Conservation (phyloP, 2,888 invertebrate genomes). For the Lepidochitona cinerea region DNA sequence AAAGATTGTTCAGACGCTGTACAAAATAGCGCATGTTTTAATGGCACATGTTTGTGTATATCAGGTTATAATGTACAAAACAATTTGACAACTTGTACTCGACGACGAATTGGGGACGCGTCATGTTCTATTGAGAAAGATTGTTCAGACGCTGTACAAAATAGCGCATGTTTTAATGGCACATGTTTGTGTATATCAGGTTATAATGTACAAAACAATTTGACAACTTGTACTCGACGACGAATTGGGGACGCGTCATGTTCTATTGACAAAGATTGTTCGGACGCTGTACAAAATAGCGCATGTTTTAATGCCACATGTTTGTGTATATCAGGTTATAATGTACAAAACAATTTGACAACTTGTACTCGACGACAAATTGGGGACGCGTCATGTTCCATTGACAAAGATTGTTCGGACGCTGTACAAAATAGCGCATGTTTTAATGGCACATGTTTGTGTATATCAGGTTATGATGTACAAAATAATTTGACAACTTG, state of each 20-base stretch:
- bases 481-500: slow-evolving; percentile 6
- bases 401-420: slow-evolving; percentile 23
- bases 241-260: slow-evolving; percentile 1
- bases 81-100: slow-evolving; percentile 9
- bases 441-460: slow-evolving; percentile 17
- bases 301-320: slow-evolving; percentile 17
- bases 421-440: slow-evolving; percentile 31
- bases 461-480: slow-evolving; percentile 21
- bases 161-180: slow-evolving; percentile 15
- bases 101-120: slow-evolving; percentile 15
- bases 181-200: slow-evolving; percentile 36
- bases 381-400: slow-evolving; percentile 18
- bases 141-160: slow-evolving; percentile 17
- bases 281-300: slow-evolving; percentile 18
- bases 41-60: slow-evolving; percentile 9
- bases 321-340: slow-evolving; percentile 19
- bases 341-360: background rate
- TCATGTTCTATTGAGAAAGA: slow-evolving; percentile 14
- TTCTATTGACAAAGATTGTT: slow-evolving; percentile 11
- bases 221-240: slow-evolving; percentile 23
- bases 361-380: slow-evolving; percentile 19
- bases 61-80: background rate
- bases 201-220: slow-evolving; percentile 7
- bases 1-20: slow-evolving; percentile 42
- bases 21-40: slow-evolving; percentile 36